Percentiles rank a stretch among this genome's conserved stretches.
Conservation (phyloP, 2,797 vertebrate genomes). For the Trachops cirrhosus region DNA sequence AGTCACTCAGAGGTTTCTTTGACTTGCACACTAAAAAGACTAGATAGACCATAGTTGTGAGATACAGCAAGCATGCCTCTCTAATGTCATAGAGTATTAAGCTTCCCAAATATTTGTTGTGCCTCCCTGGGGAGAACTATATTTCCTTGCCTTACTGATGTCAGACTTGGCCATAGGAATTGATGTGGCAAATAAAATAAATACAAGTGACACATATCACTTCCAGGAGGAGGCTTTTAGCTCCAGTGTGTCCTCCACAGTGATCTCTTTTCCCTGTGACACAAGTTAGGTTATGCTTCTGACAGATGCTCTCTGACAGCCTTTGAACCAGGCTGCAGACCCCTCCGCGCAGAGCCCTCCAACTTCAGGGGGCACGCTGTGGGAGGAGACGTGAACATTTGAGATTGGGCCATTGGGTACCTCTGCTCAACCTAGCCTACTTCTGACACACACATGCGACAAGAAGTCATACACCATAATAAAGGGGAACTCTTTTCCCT, state of each 20-base stretch:
- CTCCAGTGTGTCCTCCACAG: neutral
- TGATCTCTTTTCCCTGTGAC: neutral
- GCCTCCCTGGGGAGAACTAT: neutral
- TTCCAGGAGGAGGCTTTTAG: neutral
- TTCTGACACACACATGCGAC: neutral
- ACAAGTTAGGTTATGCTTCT: neutral
- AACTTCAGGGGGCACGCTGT: neutral
- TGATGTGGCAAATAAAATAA: neutral
- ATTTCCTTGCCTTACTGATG: neutral
- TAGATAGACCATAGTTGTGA: neutral
- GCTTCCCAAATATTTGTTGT: neutral
- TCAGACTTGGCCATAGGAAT: neutral
- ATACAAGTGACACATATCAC: neutral
- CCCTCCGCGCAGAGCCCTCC: neutral
- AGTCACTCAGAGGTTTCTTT: neutral
- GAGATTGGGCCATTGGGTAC: neutral
- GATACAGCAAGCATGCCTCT: neutral
- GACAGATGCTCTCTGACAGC: neutral
- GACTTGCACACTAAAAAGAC: neutral
- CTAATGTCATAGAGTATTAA: neutral
- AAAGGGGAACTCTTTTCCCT: neutral
- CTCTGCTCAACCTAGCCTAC: neutral
- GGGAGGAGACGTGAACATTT: neutral
- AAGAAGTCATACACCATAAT: neutral
- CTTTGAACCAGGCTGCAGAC: neutral